Conservation (phyloP, 2,888 invertebrate genomes). For the Drosophila rubida region DNA sequence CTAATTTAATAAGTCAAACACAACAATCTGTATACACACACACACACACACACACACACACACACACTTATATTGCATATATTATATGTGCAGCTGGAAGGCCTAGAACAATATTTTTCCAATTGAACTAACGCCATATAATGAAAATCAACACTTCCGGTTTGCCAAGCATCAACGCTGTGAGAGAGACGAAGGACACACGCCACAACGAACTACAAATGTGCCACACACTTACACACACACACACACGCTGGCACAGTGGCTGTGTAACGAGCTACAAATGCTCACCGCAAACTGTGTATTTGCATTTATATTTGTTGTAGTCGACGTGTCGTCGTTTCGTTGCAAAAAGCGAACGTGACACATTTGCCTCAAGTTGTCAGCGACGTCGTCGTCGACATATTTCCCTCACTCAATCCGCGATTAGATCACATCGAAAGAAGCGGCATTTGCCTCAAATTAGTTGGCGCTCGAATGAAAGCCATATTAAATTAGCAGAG, state of each 20-base stretch:
- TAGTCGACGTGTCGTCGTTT: constrained; percentile 55
- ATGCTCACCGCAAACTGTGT: constrained; percentile 71
- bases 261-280: constrained; percentile 69
- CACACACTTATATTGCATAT: neutral
- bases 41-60: constrained; percentile 9
- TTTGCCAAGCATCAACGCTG: constrained; percentile 44
- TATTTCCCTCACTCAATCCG: constrained; percentile 13
- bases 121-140: constrained; percentile 68
- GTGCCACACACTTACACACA: constrained; percentile 5
- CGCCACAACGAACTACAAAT: constrained; percentile 32
- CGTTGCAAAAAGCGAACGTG: constrained; percentile 68
- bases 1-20: constrained; percentile 74
- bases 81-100: neutral
- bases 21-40: constrained; percentile 10
- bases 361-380: constrained; percentile 58
- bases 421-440: constrained; percentile 9
- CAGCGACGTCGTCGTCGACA: constrained; percentile 13
- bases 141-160: constrained; percentile 78
- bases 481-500: neutral
- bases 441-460: neutral
- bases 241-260: neutral
- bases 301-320: constrained; percentile 73
- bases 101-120: constrained; percentile 64
- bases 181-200: constrained; percentile 18
- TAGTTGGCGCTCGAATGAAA: neutral